Conservation (phyloP, 1,140 invertebrate species). For the Drosophila subpulchrella region DNA sequence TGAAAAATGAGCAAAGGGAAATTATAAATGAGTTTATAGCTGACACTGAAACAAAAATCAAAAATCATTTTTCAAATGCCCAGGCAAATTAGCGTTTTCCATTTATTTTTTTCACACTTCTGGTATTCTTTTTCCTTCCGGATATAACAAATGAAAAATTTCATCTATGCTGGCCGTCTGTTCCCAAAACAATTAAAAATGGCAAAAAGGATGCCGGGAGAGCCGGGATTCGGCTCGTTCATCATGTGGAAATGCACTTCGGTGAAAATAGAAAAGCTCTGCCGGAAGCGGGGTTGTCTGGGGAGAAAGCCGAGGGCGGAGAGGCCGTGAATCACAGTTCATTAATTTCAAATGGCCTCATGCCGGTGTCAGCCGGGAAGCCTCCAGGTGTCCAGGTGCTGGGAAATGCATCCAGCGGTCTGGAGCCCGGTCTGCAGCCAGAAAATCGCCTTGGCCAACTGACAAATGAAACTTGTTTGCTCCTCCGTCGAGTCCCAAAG, state of each 20-base stretch:
- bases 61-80: constrained; percentile 61
- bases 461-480: constrained; percentile 61
- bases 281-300: not conserved
- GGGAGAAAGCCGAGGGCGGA: constrained; percentile 9
- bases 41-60: constrained; percentile 27
- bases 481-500: constrained; percentile 34
- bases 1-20: constrained; percentile 31
- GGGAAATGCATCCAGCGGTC: constrained; percentile 36
- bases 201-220: constrained; percentile 25
- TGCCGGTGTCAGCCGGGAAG: constrained; percentile 41
- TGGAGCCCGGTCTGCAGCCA: constrained; percentile 3
- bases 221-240: constrained; percentile 36
- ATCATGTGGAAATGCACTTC: constrained; percentile 78
- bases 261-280: constrained; percentile 58
- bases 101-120: constrained; percentile 15
- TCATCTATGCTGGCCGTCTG: constrained; percentile 54
- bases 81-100: constrained; percentile 43
- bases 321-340: constrained; percentile 62
- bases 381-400: constrained; percentile 42
- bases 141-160: constrained; percentile 68
- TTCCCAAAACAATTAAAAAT: constrained; percentile 78
- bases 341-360: constrained; percentile 73
- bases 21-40: constrained; percentile 52
- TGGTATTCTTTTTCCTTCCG: constrained; percentile 10
- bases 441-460: constrained; percentile 41